Evolutionary conservation across 2,888 invertebrate genomes (phyloP).

Genomic region (Caenorhabditis sp.): DNA sequence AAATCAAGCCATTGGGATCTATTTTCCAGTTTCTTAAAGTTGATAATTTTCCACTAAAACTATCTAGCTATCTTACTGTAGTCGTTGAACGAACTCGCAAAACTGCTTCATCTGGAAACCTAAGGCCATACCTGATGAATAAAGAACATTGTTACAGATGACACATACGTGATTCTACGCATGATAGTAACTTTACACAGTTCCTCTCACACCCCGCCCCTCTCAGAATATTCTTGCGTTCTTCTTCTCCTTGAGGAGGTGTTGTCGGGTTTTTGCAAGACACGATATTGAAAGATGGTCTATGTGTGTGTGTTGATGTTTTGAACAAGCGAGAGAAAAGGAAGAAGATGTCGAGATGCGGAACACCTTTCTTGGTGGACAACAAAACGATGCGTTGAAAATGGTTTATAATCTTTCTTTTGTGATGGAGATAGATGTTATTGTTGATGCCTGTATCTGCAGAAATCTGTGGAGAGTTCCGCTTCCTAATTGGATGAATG

Average conservation of each 20-base stretch:
- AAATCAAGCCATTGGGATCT: too few species aligned
- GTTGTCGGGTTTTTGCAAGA: background rate
- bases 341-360: background rate
- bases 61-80: too few species aligned
- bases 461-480: too few species aligned
- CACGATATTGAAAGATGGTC: background rate
- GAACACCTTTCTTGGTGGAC: background rate
- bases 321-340: conserved; percentile 14
- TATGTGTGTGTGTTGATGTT: conserved; percentile 47
- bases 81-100: too few species aligned
- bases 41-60: too few species aligned
- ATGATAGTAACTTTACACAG: conserved; percentile 42
- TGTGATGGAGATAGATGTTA: too few species aligned
- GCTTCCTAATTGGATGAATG: too few species aligned
- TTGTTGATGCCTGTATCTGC: too few species aligned
- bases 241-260: background rate
- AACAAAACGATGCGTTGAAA: background rate
- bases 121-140: too few species aligned
- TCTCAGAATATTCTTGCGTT: conserved; percentile 23
- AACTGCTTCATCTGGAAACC: too few species aligned
- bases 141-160: too few species aligned
- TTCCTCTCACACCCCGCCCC: background rate
- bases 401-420: background rate
- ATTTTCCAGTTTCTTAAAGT: too few species aligned
- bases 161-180: background rate